phyloP scores from a whole-genome alignment of 1,140 invertebrate genomes.

The Bombus waltoni region DNA sequence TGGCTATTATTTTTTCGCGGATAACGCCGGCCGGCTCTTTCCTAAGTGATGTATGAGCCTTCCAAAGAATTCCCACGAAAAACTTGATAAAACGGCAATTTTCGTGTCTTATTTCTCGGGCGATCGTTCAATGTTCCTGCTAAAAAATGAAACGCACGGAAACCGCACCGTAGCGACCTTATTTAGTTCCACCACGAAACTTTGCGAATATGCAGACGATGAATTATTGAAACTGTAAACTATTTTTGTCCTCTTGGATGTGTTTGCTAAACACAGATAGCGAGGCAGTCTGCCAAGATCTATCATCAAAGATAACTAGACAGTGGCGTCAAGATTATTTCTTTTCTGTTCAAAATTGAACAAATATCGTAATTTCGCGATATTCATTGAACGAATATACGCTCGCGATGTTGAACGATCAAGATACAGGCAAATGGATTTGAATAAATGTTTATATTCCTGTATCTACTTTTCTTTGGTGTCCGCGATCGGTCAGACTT shows the following conservation, averaged over 20 bases:
- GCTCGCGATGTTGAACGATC: too few species aligned
- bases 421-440: not conserved
- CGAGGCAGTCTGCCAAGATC: not conserved
- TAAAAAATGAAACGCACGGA: constrained; percentile 10
- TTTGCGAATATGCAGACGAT: not conserved
- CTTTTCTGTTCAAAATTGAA: not conserved
- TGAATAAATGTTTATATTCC: not conserved
- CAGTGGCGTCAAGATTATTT: not conserved
- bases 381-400: not conserved
- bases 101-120: constrained; percentile 31
- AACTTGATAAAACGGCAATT: constrained; percentile 52
- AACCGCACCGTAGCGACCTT: not conserved
- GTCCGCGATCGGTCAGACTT: constrained; percentile 4
- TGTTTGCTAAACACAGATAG: not conserved
- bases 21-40: constrained; percentile 2
- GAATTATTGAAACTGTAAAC: not conserved
- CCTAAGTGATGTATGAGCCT: constrained; percentile 49
- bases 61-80: constrained; percentile 32
- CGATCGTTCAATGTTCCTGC: constrained; percentile 41
- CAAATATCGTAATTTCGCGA: not conserved
- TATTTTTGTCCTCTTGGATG: not conserved
- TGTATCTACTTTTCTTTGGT: not conserved
- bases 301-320: not conserved
- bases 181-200: not conserved
- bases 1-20: constrained; percentile 51